Evolutionary conservation across 2,888 invertebrate genomes (phyloP), one percentile per base, ranked within the genome.

Genomic region (Deilephila porcellus): DNA sequence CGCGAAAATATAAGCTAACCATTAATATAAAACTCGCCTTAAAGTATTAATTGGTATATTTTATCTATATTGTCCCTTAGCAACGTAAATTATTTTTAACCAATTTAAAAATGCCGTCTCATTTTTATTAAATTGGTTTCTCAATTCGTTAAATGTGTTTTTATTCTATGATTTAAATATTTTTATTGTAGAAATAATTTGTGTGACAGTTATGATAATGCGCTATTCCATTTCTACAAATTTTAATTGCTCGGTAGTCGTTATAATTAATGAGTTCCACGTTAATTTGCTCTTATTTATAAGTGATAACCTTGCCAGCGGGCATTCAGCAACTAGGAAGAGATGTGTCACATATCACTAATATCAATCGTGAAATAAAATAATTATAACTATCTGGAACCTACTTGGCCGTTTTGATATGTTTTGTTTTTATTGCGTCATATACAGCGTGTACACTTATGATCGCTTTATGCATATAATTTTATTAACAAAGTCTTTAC

Each of bases 401-500:
- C 7, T 34, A 63, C 8, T 34, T 60, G 29, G 60, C 20, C 19
- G 20, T 62, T 53, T 53, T 37, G 34, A 32, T 59, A 60, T 37
- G 37, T 37, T 71, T 62, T 71, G 71, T 71, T 71, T 71, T 52
- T 62, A 71, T 71, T 71, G 71, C 71, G 53, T 71, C 71, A 71
- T 63, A 2, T 25, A 4, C 17, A 6, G 14, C 25, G 25, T 52
- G 25, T 45, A 45, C 45, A 3, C 11, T 45, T 45, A 14, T 4
- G n/a, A 25, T n/a, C 25, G 62, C 52, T 52, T 53, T 60, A 60
- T 20, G n/a, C n/a, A 4, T 29, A 67, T 67, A 52, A 25, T 17
- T 25, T 25, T 52, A 52, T 45, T 45, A 45, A 45, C 11, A 45
- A 14, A 45, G 14, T 14, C 11, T 45, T 2, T 45, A 45, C 11